Conservation (phyloP, 64 coral and sea anemone genomes). For the Hydrozoanthus tunicans region DNA sequence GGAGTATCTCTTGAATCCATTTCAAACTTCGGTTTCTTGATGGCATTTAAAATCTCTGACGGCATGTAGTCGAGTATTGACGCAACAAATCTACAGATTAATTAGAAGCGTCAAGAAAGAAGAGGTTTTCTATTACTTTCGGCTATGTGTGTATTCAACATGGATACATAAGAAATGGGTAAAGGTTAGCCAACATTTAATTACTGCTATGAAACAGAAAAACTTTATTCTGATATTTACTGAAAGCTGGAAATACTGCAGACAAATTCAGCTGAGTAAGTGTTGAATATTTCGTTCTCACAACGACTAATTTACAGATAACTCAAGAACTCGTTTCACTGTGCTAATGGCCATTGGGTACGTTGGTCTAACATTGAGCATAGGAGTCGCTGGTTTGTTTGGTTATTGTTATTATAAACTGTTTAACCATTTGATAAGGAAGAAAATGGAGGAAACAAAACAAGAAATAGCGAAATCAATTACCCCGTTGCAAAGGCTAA, state of each 20-base stretch:
- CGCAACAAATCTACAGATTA: no score
- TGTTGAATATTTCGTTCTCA: neutral
- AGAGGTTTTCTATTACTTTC: no score
- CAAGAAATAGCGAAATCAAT: constrained; percentile 15
- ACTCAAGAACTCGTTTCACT: neutral
- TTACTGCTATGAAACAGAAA: no score
- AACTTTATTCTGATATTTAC: no score
- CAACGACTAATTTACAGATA: neutral
- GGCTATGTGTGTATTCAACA: no score
- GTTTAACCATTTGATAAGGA: constrained; percentile 37
- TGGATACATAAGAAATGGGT: no score
- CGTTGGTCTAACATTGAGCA: constrained; percentile 8
- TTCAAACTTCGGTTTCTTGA: neutral
- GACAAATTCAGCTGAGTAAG: neutral
- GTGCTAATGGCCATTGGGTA: constrained; percentile 28
- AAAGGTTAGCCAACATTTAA: no score
- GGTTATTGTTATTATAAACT: constrained; percentile 56
- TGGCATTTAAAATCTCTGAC: no score
- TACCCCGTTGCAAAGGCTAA: constrained; percentile 3
- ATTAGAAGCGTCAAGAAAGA: no score
- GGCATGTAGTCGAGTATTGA: no score
- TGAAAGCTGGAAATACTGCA: neutral
- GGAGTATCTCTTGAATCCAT: neutral
- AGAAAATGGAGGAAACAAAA: constrained; percentile 45
- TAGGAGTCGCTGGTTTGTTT: constrained; percentile 19